Conservation (phyloP, 2,113 vertebrate genomes). For the Pseudolaguvia tuberculata region DNA sequence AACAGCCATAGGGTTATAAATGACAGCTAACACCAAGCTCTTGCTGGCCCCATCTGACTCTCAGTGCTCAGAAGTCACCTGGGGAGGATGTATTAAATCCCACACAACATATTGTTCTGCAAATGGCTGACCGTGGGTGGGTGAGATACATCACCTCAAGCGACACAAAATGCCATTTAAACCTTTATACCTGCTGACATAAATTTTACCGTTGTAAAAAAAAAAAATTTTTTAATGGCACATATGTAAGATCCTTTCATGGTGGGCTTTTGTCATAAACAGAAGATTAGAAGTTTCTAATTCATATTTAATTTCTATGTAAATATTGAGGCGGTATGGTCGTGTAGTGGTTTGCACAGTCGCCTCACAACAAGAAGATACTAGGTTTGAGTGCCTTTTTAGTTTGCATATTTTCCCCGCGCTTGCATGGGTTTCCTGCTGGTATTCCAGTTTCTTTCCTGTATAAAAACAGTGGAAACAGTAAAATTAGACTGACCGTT, state of each 20-base stretch:
- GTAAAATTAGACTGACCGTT: no score
- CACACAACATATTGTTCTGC: constrained; percentile 17
- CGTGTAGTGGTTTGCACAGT: no score
- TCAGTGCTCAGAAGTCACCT: constrained; percentile 2
- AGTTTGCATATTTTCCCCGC: no score
- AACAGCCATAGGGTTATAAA: not conserved
- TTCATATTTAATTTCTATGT: not conserved
- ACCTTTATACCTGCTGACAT: constrained; percentile 1
- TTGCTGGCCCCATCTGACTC: not conserved
- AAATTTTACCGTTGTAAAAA: not conserved
- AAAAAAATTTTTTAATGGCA: not conserved
- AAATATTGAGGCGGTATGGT: no score
- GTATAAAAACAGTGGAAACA: no score
- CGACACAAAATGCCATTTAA: constrained; percentile 6
- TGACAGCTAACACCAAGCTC: constrained; percentile 18
- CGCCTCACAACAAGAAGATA: no score
- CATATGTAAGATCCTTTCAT: not conserved
- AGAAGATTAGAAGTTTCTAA: not conserved
- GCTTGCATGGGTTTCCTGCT: no score
- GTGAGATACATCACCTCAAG: constrained; percentile 19
- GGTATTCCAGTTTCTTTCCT: no score
- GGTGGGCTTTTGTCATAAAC: not conserved
- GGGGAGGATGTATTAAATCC: constrained; percentile 1
- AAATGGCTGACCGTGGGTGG: not conserved
- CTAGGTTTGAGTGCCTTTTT: no score